Percentiles rank a stretch among this genome's conserved stretches.
These are phyloP conservation scores for Scaptomyza flava DNA, from an alignment of 2,888 invertebrate species.

Conservation along the genomic window DNA sequence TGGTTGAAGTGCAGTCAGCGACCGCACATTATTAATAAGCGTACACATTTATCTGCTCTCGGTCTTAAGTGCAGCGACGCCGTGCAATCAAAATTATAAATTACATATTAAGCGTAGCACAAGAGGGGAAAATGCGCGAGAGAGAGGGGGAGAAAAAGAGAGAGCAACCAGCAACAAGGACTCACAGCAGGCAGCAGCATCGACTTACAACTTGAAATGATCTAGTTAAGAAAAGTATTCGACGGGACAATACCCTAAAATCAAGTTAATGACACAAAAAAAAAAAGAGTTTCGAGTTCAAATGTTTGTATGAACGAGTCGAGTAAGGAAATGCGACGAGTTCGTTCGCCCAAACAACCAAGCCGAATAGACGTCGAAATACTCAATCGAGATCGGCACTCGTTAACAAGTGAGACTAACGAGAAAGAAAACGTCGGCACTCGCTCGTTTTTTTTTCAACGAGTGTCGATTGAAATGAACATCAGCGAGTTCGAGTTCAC, in stretches of 20 bases:
- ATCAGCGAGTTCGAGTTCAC: too few species aligned
- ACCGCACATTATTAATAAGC: slow-evolving; percentile 66
- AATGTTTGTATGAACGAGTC: too few species aligned
- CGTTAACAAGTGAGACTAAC: too few species aligned
- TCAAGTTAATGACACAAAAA: too few species aligned
- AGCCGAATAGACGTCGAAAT: too few species aligned
- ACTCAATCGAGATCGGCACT: too few species aligned
- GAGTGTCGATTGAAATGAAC: too few species aligned
- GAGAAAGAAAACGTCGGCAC: too few species aligned
- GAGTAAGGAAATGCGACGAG: too few species aligned
- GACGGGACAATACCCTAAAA: neutral
- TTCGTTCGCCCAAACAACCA: too few species aligned
- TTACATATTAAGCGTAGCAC: slow-evolving; percentile 69
- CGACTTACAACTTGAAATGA: neutral
- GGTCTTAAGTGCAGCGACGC: slow-evolving; percentile 64
- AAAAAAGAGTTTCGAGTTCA: too few species aligned
- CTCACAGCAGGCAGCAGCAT: slow-evolving; percentile 1
- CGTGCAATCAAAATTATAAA: slow-evolving; percentile 74
- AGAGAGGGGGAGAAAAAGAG: neutral
- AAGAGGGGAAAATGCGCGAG: neutral
- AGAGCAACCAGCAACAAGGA: slow-evolving; percentile 39
- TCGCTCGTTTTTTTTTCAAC: too few species aligned
- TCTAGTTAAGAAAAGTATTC: neutral
- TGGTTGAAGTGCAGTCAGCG: slow-evolving; percentile 22
- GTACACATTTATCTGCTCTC: slow-evolving; percentile 61